Conservation (phyloP, 2,113 vertebrate species). For the Lipotes vexillifer region DNA sequence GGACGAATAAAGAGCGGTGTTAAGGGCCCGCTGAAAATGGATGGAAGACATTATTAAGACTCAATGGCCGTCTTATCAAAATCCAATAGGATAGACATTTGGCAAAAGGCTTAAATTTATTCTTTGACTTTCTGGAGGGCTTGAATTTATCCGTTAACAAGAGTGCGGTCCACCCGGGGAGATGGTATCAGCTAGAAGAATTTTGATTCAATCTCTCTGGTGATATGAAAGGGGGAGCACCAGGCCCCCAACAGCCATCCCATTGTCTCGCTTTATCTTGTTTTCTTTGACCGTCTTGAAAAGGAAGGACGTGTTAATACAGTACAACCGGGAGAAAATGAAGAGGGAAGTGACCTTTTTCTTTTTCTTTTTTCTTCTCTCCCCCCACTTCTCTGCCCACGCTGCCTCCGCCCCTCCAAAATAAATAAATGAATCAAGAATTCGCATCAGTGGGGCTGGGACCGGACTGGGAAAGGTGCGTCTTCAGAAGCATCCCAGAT, state of each 20-base stretch:
- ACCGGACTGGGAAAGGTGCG: background rate
- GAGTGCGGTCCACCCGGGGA: slow-evolving; percentile 79
- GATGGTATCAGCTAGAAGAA: slow-evolving; percentile 82
- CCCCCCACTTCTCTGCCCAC: background rate
- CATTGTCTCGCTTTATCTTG: slow-evolving; percentile 22
- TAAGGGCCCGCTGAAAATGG: slow-evolving; percentile 85
- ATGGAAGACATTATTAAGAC: slow-evolving; percentile 88
- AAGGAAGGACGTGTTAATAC: slow-evolving; percentile 17
- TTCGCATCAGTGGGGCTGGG: rapidly evolving
- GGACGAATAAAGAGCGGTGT: slow-evolving; percentile 88
- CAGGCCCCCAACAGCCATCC: background rate
- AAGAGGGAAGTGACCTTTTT: background rate
- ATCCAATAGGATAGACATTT: slow-evolving; percentile 89
- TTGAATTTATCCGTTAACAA: slow-evolving; percentile 83
- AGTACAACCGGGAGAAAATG: background rate
- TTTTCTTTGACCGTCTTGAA: slow-evolving; percentile 9
- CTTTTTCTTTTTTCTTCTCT: background rate
- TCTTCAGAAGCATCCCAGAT: rapidly evolving
- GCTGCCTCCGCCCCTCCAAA: background rate
- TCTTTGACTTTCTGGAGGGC: slow-evolving; percentile 83
- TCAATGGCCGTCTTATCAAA: slow-evolving; percentile 91
- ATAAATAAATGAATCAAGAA: background rate
- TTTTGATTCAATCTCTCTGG: slow-evolving; percentile 75
- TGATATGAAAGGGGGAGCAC: slow-evolving; percentile 49
- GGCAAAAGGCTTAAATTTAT: slow-evolving; percentile 85